A percentile compares a stretch with the other conserved stretches of the same genome.
These are phyloP conservation scores for Idaea straminata DNA, from an alignment of 2,888 invertebrate species.

Conservation along the genomic window DNA sequence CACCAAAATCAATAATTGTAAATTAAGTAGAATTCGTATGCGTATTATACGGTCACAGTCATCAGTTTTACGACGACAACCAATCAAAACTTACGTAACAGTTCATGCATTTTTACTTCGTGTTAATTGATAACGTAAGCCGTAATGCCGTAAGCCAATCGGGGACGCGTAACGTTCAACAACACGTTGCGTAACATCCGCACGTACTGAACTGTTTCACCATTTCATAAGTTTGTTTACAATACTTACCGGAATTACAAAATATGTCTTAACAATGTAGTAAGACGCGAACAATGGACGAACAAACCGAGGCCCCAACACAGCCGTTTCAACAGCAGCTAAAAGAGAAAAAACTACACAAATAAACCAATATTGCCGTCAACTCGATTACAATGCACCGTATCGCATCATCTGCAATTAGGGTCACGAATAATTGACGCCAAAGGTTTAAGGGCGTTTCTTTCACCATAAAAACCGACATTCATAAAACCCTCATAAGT, in stretches of 20 bases:
- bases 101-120: constrained; percentile 11
- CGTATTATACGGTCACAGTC: neutral
- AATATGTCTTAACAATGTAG: constrained; percentile 41
- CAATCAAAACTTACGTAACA: constrained; percentile 10
- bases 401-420: constrained; percentile 79
- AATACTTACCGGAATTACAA: constrained; percentile 31
- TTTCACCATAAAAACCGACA: constrained; percentile 60
- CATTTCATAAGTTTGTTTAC: constrained; percentile 14
- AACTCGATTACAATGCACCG: constrained; percentile 61
- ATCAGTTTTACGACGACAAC: constrained; percentile 7
- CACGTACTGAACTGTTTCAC: constrained; percentile 7
- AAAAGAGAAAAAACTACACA: constrained; percentile 49
- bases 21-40: neutral
- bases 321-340: constrained; percentile 43
- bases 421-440: constrained; percentile 77
- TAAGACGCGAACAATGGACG: constrained; percentile 51
- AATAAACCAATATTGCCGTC: constrained; percentile 69
- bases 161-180: constrained; percentile 10
- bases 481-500: constrained; percentile 71
- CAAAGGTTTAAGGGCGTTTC: constrained; percentile 69
- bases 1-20: neutral
- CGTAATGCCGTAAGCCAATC: constrained; percentile 15
- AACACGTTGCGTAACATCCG: constrained; percentile 8
- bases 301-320: constrained; percentile 53
- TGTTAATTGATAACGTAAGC: constrained; percentile 22